Evolutionary conservation across 1,140 invertebrate species (phyloP).

Genomic region (Formica exsecta): DNA sequence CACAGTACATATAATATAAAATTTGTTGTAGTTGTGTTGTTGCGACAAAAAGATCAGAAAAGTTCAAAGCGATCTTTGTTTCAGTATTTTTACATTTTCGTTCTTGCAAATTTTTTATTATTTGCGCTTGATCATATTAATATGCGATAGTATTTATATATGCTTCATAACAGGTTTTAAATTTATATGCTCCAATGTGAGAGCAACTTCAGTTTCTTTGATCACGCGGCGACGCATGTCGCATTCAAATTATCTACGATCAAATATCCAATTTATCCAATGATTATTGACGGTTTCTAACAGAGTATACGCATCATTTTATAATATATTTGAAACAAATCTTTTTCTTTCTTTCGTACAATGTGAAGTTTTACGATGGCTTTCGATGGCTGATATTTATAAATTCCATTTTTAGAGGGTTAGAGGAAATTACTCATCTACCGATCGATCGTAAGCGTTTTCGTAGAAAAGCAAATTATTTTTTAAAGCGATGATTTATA

Average conservation of each 20-base stretch:
- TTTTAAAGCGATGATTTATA: not conserved
- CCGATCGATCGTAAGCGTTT: slow-evolving; percentile 44
- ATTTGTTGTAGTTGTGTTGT: not conserved
- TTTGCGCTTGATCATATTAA: slow-evolving; percentile 13
- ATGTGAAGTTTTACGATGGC: not conserved
- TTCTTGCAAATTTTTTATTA: not conserved
- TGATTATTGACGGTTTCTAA: not conserved
- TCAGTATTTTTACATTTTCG: not conserved
- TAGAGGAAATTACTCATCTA: slow-evolving; percentile 1
- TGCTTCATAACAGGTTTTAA: not conserved
- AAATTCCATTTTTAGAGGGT: not conserved
- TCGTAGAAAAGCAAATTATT: not conserved
- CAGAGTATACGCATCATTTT: not conserved
- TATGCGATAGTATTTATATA: slow-evolving; percentile 2
- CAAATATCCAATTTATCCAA: not conserved
- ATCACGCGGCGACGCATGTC: not conserved
- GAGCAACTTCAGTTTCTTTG: not conserved
- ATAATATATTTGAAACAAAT: not conserved
- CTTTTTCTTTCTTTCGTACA: not conserved
- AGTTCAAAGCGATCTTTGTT: not conserved
- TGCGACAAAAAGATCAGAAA: slow-evolving; percentile 14
- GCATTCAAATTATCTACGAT: slow-evolving; percentile 43
- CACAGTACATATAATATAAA: not conserved
- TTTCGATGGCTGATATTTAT: not conserved
- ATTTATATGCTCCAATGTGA: not conserved